Base-by-base conservation (phyloP, 2,888 invertebrate species). In the Ectemnius continuus region DNA sequence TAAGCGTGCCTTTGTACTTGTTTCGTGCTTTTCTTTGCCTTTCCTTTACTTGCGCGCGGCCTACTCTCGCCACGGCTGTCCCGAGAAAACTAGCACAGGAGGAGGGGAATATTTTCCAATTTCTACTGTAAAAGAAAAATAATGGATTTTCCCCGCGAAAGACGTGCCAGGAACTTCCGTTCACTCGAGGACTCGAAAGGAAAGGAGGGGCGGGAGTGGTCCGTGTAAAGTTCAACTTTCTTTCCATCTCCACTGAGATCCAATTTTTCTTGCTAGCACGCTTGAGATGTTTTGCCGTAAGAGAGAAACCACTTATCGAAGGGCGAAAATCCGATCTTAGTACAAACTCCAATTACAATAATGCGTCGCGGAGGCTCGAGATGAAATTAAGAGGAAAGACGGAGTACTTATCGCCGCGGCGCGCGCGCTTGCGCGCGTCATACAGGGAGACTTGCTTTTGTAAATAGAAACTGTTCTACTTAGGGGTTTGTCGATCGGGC, bases 291-390 rank as follows among this genome's bases (percentile, higher is more conserved):
- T 36, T 36, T 36, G 36, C 36, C 36, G 36, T 36, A 8, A 36
- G 2, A 26, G 56, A 16, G 16, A 11, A 20, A 18, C 13, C 28
- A 62, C 18, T 74, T 56, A 62, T 61, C 62, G 72, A 64, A 48
- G 64, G 60, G 36, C 68, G 70, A 75, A 71, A 77, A 36, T 75
- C 61, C 64, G 62, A 70, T 76, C 45, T 65, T 75, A 76, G 75
- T 84, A 84, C 84, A 84, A 84, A 84, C 65, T 78, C 69, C 61
- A 73, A 70, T 77, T 78, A 84, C 78, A 84, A 84, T 81, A 84
- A 83, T 69, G 36, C 36, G 67, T 59, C 66, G 60, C 60, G 70
- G 60, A 57, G 70, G 60, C 46, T 63, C 66, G n/a, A 23, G 14
- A 60, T 14, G 20, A 65, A 63, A 4, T 46, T 60, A 64, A 26